Evolutionary conservation across 2,888 invertebrate genomes (phyloP).

Genomic region (Agrotis segetum): DNA sequence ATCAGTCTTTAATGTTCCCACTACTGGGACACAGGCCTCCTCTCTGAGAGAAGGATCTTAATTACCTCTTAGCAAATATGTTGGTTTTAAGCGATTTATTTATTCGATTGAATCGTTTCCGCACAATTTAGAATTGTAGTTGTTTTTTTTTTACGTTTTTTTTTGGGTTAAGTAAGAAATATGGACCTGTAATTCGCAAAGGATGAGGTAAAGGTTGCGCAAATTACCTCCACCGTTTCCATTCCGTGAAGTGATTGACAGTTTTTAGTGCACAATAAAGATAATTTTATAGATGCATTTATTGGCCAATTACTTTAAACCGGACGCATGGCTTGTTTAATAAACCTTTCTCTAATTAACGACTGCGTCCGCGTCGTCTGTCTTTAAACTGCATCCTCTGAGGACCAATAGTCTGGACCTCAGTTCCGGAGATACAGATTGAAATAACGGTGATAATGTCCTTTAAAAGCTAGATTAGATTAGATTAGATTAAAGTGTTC

Average conservation of each 20-base stretch:
- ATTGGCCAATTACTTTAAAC: constrained; percentile 24
- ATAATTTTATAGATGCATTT: constrained; percentile 12
- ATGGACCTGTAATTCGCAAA: too few relatives aligned
- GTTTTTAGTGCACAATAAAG: constrained; percentile 7
- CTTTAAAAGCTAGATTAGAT: background rate
- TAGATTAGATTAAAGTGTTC: background rate
- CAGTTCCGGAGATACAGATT: constrained; percentile 20
- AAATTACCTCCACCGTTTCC: background rate
- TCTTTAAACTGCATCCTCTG: constrained; percentile 31
- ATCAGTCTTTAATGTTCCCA: too few relatives aligned
- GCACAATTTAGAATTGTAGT: too few relatives aligned
- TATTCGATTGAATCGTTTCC: too few relatives aligned
- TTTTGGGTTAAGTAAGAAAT: too few relatives aligned
- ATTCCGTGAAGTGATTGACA: background rate
- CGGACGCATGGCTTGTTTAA: constrained; percentile 40
- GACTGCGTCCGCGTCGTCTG: constrained; percentile 30
- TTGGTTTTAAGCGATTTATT: too few relatives aligned
- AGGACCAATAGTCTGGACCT: constrained; percentile 37
- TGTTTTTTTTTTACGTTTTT: too few relatives aligned
- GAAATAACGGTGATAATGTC: background rate
- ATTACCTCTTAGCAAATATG: too few relatives aligned
- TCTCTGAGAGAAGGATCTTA: too few relatives aligned
- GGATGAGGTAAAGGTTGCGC: too few relatives aligned
- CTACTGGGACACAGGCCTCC: too few relatives aligned
- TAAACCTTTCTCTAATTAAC: constrained; percentile 52